Evolutionary conservation across 1,140 invertebrate genomes (phyloP).

Genomic region (Archegozetes longisetosus): DNA sequence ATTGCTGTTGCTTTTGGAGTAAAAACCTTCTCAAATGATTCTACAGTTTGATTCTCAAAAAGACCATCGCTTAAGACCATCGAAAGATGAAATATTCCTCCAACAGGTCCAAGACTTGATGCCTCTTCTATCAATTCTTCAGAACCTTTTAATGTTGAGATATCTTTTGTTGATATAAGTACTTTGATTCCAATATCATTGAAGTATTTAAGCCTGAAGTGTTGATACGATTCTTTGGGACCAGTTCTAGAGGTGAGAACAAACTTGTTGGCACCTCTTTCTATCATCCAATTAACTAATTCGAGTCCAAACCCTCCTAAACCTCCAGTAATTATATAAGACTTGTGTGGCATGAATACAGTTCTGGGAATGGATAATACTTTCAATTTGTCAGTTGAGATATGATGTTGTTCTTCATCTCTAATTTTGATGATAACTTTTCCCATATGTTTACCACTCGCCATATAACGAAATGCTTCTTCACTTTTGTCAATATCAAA

Average conservation of each 20-base stretch:
- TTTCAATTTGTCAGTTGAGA: conserved; percentile 14
- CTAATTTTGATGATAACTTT: conserved; percentile 39
- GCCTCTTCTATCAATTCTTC: conserved; percentile 50
- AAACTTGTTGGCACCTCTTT: conserved; percentile 33
- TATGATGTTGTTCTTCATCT: conserved; percentile 28
- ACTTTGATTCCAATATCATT: conserved; percentile 50
- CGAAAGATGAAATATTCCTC: conserved; percentile 86
- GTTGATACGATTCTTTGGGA: conserved; percentile 35
- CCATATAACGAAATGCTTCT: conserved; percentile 37
- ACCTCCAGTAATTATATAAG: conserved; percentile 38
- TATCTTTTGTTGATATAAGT: conserved; percentile 47
- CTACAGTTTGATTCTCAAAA: conserved; percentile 65
- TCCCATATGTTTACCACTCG: too few species aligned
- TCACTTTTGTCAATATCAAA: conserved; percentile 36
- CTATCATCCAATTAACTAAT: conserved; percentile 37
- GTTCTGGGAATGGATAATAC: conserved; percentile 29
- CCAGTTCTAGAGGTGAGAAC: conserved; percentile 38
- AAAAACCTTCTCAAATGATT: conserved; percentile 51
- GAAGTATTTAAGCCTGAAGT: conserved; percentile 24
- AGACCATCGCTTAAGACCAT: conserved; percentile 63
- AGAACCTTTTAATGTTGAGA: conserved; percentile 45
- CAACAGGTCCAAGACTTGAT: conserved; percentile 53
- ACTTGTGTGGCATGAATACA: conserved; percentile 28
- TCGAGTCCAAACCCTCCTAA: conserved; percentile 43
- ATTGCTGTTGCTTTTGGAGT: conserved; percentile 45